Evolutionary conservation across 2,888 invertebrate genomes (phyloP).

Genomic region (Trissonchulus sp.): DNA sequence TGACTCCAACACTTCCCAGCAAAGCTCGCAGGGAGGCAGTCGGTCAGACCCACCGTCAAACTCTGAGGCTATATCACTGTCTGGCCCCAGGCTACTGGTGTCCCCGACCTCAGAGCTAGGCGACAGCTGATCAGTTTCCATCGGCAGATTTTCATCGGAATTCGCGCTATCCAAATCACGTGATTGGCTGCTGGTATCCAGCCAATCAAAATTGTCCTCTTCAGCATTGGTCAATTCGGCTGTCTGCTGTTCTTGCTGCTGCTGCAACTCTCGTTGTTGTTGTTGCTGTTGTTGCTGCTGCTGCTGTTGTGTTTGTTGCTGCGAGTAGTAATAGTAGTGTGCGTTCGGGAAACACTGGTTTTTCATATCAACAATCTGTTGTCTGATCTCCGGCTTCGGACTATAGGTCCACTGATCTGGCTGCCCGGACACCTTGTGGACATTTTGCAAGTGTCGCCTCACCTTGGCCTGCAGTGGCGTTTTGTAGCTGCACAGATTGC

Average conservation of each 20-base stretch:
- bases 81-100: no score
- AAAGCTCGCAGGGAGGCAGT: not conserved
- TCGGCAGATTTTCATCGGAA: not conserved
- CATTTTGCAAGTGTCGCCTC: constrained; percentile 28
- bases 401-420: constrained; percentile 22
- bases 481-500: constrained; percentile 29
- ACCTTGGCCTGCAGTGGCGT: constrained; percentile 26
- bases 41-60: no score
- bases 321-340: no score
- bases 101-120: not conserved
- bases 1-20: constrained; percentile 2
- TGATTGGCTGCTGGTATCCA: not conserved
- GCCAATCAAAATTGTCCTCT: not conserved
- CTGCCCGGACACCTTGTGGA: constrained; percentile 22
- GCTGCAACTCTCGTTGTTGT: not conserved
- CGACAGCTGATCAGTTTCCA: no score
- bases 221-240: not conserved
- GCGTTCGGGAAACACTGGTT: constrained; percentile 26
- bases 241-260: not conserved
- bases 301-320: not conserved
- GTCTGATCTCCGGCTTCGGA: constrained; percentile 24
- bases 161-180: not conserved
- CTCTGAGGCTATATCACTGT: no score
- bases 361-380: constrained; percentile 30
- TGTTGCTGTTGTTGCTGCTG: not conserved